Conservation (phyloP, 2,888 invertebrate genomes). For the Cheilosia impressa region DNA sequence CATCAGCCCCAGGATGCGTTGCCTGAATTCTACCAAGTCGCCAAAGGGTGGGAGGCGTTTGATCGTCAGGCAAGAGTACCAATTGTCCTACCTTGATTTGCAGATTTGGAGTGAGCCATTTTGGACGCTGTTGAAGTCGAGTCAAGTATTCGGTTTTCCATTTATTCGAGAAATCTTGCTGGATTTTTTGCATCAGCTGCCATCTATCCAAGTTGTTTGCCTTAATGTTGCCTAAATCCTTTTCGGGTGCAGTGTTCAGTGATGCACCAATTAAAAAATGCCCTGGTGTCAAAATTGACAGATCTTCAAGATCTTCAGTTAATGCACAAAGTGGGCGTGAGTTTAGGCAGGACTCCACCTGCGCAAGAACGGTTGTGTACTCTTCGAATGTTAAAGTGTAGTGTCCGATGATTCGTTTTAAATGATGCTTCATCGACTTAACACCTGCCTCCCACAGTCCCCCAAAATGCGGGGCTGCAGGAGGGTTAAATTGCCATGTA, state of each 20-base stretch:
- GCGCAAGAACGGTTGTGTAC: not conserved
- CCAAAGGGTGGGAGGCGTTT: not conserved
- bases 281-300: not conserved
- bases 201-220: not conserved
- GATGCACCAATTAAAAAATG: constrained; percentile 17
- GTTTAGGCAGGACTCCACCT: constrained; percentile 6
- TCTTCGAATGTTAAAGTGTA: constrained; percentile 19
- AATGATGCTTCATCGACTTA: not conserved
- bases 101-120: not conserved
- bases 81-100: constrained; percentile 5
- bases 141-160: constrained; percentile 18
- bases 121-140: constrained; percentile 6
- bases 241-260: constrained; percentile 12
- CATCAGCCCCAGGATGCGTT: not conserved
- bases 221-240: not conserved
- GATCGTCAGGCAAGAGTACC: not conserved
- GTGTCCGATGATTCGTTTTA: constrained; percentile 2
- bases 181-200: constrained; percentile 17
- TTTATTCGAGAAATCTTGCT: constrained; percentile 21
- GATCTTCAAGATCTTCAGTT: not conserved
- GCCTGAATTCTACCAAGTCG: not conserved
- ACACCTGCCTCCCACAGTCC: too few species aligned
- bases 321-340: not conserved
- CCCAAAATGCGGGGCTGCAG: not conserved
- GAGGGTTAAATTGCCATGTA: not conserved